Conservation (phyloP, 2,888 invertebrate genomes). For the Agrotis ipsilon region DNA sequence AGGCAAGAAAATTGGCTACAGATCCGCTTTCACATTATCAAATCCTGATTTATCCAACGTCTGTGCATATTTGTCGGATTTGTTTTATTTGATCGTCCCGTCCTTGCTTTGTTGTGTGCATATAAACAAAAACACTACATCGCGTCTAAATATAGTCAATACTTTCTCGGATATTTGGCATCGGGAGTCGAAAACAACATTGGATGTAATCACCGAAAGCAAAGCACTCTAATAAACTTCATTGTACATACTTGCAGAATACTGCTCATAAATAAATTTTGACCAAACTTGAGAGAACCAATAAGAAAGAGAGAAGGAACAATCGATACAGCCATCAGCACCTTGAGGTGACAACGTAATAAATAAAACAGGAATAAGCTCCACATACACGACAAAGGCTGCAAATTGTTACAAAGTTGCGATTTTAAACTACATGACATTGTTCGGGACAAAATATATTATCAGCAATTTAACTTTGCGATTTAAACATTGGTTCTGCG, state of each 20-base stretch:
- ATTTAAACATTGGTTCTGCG: slow-evolving; percentile 50
- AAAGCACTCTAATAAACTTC: slow-evolving; percentile 50
- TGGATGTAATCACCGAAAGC: slow-evolving; percentile 63
- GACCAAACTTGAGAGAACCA: slow-evolving; percentile 18
- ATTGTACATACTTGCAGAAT: slow-evolving; percentile 28
- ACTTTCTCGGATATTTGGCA: slow-evolving; percentile 79
- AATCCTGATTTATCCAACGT: slow-evolving; percentile 4
- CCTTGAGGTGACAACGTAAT: slow-evolving; percentile 14
- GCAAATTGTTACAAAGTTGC: slow-evolving; percentile 30
- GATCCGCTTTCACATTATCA: slow-evolving; percentile 5
- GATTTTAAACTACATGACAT: slow-evolving; percentile 43
- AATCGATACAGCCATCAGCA: slow-evolving; percentile 15
- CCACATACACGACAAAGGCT: slow-evolving; percentile 12
- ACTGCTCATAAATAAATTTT: slow-evolving; percentile 23
- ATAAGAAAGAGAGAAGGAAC: slow-evolving; percentile 18
- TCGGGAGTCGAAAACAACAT: slow-evolving; percentile 71
- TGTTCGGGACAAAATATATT: slow-evolving; percentile 38
- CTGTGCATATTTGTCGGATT: slow-evolving; percentile 8
- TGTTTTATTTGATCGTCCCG: slow-evolving; percentile 53
- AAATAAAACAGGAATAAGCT: slow-evolving; percentile 21
- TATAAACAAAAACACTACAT: slow-evolving; percentile 62
- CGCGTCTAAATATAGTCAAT: slow-evolving; percentile 76
- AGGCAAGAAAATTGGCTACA: slow-evolving; percentile 34
- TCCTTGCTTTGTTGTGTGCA: slow-evolving; percentile 65
- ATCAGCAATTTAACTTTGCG: slow-evolving; percentile 52